These are phyloP conservation scores for Chorisops tibialis DNA, from an alignment of 2,888 invertebrate species.

Conservation along the genomic window DNA sequence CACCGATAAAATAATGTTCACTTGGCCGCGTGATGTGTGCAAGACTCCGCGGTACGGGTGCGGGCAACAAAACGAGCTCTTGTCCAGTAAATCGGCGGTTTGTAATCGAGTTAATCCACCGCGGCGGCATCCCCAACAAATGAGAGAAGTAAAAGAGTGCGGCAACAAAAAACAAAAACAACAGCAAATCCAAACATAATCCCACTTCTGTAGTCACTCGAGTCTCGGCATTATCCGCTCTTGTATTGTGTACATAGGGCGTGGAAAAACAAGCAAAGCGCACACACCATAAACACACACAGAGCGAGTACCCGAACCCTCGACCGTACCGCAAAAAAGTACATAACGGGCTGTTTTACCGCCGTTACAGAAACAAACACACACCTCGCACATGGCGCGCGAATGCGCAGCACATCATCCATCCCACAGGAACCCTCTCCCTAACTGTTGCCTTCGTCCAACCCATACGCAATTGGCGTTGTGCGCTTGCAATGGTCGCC, in stretches of 20 bases:
- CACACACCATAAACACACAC: constrained; percentile 1
- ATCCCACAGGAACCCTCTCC: neutral
- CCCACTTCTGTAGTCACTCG: neutral
- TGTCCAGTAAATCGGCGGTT: constrained; percentile 7
- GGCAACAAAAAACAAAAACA: too few species aligned
- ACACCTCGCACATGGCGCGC: neutral
- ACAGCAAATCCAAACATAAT: neutral
- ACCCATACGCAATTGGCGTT: too few species aligned
- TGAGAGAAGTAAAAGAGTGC: neutral
- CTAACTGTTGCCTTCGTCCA: too few species aligned
- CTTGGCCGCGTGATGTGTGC: neutral
- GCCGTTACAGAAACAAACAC: neutral
- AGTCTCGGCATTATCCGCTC: neutral
- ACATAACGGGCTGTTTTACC: constrained; percentile 12
- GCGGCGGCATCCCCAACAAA: constrained; percentile 11
- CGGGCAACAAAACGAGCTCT: neutral
- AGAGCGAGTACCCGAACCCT: neutral
- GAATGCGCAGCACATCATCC: constrained; percentile 6
- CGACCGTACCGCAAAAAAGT: neutral
- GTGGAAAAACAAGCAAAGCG: constrained; percentile 26
- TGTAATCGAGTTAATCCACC: constrained; percentile 11
- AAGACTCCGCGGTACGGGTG: neutral
- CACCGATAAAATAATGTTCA: constrained; percentile 2
- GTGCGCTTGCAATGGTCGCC: neutral
- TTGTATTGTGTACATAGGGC: constrained; percentile 16